phyloP scores from a whole-genome alignment of 2,113 vertebrate genomes.

The Cinclus cinclus region DNA sequence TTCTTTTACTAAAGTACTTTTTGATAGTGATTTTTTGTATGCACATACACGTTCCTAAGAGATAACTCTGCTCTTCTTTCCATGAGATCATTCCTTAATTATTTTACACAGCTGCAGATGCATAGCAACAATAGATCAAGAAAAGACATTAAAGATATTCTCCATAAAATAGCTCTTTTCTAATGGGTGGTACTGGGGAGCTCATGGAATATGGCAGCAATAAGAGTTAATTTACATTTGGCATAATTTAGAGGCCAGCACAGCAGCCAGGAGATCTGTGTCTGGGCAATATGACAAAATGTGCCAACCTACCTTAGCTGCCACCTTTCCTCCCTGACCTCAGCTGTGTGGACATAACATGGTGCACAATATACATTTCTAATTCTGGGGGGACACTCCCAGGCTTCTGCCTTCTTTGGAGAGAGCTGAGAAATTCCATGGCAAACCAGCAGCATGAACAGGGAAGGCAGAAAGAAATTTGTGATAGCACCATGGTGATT shows the following conservation, averaged over 20 bases:
- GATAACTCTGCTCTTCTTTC: constrained; percentile 7
- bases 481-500: not conserved
- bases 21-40: constrained; percentile 7
- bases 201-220: constrained; percentile 20
- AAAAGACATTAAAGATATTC: not conserved
- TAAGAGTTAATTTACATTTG: not conserved
- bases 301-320: not conserved
- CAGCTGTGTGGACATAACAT: not conserved
- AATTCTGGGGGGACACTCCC: not conserved
- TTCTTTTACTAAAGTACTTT: not conserved
- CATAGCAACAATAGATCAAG: constrained; percentile 4
- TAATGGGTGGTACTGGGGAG: not conserved
- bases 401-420: not conserved
- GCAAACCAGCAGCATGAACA: not conserved
- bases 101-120: constrained; percentile 25
- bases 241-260: constrained; percentile 50
- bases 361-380: not conserved
- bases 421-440: not conserved
- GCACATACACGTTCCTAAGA: not conserved
- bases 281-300: not conserved
- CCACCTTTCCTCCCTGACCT: constrained; percentile 7
- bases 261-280: not conserved
- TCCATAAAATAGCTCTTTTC: not conserved
- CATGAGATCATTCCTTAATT: constrained; percentile 25
- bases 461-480: not conserved